Base-by-base conservation (phyloP, 2,888 invertebrate genomes). In the Platypus cylindrus region DNA sequence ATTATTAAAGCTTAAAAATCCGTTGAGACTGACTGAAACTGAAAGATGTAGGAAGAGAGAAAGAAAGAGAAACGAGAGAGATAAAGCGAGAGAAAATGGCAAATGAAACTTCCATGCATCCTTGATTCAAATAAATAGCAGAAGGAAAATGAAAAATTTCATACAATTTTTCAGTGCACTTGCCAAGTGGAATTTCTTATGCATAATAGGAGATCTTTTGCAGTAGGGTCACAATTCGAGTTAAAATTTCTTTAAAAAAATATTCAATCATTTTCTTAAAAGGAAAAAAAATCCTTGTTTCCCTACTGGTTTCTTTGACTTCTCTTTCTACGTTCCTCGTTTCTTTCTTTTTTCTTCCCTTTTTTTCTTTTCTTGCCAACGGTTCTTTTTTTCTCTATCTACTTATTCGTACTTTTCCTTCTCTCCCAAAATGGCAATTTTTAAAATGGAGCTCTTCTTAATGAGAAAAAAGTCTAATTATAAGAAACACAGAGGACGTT, bases 1-100 rank as follows among this genome's bases (percentile, higher is more conserved):
- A n/a, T n/a, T n/a, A n/a, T n/a, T n/a, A n/a, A n/a, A n/a, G 56
- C 55, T 60, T 62, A 63, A 63, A 64, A 64, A 63, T 62, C 62
- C 60, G 57, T 51, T 55, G 59, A 57, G 59, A 57, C 55, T 30
- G 22, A 20, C 48, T 47, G 48, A 54, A 55, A 57, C n/a, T n/a
- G n/a, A n/a, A n/a, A n/a, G n/a, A 20, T 9, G 20, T 5, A 20
- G 20, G 20, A 20, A 20, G 15, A 4, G 27, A 16, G 27, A 16
- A 5, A 16, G 27, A 12, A 15, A 7, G 15, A 14, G 14, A 14
- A 12, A 14, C 8, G 27, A 27, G 13, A 8, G 12, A 14, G 15
- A 27, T 27, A 3, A 4, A 27, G 27, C 13, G 27, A 15, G 27
- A 27, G n/a, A n/a, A n/a, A n/a, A n/a, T n/a, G n/a, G n/a, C n/a